Base-by-base conservation (phyloP, 2,113 vertebrate species). In the Saiga tatarica region DNA sequence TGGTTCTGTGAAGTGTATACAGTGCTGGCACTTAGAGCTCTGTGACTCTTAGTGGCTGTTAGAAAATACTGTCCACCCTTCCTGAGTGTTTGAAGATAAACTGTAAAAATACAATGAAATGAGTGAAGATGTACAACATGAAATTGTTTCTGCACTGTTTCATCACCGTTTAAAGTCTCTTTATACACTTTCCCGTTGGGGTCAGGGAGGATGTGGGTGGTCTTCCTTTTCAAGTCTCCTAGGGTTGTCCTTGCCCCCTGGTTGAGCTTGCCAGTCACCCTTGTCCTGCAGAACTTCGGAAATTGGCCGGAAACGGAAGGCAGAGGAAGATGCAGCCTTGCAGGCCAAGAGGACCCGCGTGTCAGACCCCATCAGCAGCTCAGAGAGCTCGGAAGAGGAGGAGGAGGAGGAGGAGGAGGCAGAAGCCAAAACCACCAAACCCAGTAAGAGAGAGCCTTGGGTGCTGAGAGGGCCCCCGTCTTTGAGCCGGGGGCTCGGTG, bases 301-400 rank as follows among this genome's bases (percentile, higher is more conserved):
- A 0, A 97, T 98, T 55, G 94, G 97, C 89, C 98, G 71, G 96
- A 99, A 99, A 96, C 98, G 87, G 92, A 99, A 98, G 28, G 90
- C 96, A 45, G 98, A 96, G 59, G 97, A 98, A 2, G 97, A 98
- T 74, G 98, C 97, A 2, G 25, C 94, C 1, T 93, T 93, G 16
- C 78, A 97, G 97, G 98, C 98, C 86, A 99, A 98, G 95, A 98
- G 98, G 95, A 98, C 98, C 76, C 98, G 99, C 16, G 98, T 99
- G 94, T 98, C 99, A 39, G 99, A 99, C 96, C 99, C 99, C 0
- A 59, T 98, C 84, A 99, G 99, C 98, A 99, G 98, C 97, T 99
- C 99, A 0, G 99, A 99, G 96, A 99, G 99, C 96, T 99, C 99
- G 0, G 99, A 99, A 15, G 99, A 99, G 15, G 99, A 99, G 78